phyloP scores from a whole-genome alignment of 1,140 invertebrate genomes.

The Adelges cooleyi region DNA sequence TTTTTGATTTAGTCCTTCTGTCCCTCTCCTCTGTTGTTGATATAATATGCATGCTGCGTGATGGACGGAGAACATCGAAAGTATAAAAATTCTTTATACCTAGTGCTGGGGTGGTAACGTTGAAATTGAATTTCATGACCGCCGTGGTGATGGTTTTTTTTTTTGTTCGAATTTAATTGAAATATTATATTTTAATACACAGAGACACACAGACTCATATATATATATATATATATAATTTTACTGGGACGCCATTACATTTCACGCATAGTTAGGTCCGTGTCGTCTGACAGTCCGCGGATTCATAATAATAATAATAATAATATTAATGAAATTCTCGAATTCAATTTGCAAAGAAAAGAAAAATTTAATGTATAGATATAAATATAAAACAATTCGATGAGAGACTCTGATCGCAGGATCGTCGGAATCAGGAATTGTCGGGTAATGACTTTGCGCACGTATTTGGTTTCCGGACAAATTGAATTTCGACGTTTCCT shows the following conservation, averaged over 20 bases:
- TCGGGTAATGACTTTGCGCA: constrained; percentile 8
- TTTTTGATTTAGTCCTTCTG: too few species aligned
- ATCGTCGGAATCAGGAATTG: not conserved
- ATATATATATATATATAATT: not conserved
- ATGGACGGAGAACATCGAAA: too few species aligned
- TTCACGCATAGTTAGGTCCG: constrained; percentile 12
- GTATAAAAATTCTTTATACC: too few species aligned
- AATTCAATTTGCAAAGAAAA: constrained; percentile 13
- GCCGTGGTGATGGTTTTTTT: not conserved
- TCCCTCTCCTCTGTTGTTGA: too few species aligned
- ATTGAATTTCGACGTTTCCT: not conserved
- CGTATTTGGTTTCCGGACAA: constrained; percentile 24
- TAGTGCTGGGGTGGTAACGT: too few species aligned
- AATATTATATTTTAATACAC: too few species aligned
- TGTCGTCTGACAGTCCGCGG: not conserved
- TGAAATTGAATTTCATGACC: too few species aligned
- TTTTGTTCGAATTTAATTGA: constrained; percentile 5
- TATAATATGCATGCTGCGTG: too few species aligned
- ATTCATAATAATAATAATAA: too few species aligned
- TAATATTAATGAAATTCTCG: not conserved
- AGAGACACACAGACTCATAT: too few species aligned
- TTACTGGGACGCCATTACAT: not conserved
- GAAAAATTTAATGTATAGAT: not conserved
- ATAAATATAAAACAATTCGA: constrained; percentile 11
- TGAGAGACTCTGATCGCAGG: not conserved